These are phyloP conservation scores for Latheticus oryzae DNA, from an alignment of 2,888 invertebrate genomes.

Conservation along the genomic window DNA sequence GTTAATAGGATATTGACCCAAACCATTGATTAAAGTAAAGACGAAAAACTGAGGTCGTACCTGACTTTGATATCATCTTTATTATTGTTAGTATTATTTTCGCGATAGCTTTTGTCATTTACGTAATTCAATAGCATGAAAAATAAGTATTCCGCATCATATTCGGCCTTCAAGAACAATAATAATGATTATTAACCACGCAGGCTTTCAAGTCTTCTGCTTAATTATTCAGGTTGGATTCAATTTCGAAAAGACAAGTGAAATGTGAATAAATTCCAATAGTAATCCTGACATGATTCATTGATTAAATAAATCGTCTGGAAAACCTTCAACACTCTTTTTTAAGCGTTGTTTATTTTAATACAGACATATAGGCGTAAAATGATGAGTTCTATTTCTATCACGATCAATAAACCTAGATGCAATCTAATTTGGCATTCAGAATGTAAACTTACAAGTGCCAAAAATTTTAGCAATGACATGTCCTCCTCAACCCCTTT, in stretches of 20 bases:
- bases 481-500: slow-evolving; percentile 63
- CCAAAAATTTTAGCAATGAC: slow-evolving; percentile 78
- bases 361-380: no score
- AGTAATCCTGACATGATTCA: slow-evolving; percentile 5
- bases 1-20: slow-evolving; percentile 6
- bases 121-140: slow-evolving; percentile 18
- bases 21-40: neutral
- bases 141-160: slow-evolving; percentile 8
- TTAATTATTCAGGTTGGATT: neutral
- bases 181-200: slow-evolving; percentile 16
- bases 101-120: slow-evolving; percentile 18
- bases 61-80: no score
- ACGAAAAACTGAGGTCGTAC: no score
- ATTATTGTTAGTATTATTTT: neutral
- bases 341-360: no score
- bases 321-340: no score
- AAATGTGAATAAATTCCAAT: neutral
- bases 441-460: slow-evolving; percentile 76
- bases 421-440: neutral
- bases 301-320: neutral
- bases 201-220: slow-evolving; percentile 3
- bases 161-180: slow-evolving; percentile 12
- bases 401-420: no score
- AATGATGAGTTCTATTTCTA: no score
- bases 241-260: no score